phyloP scores from a whole-genome alignment of 2,113 vertebrate genomes.

The Dasyprocta punctata region DNA sequence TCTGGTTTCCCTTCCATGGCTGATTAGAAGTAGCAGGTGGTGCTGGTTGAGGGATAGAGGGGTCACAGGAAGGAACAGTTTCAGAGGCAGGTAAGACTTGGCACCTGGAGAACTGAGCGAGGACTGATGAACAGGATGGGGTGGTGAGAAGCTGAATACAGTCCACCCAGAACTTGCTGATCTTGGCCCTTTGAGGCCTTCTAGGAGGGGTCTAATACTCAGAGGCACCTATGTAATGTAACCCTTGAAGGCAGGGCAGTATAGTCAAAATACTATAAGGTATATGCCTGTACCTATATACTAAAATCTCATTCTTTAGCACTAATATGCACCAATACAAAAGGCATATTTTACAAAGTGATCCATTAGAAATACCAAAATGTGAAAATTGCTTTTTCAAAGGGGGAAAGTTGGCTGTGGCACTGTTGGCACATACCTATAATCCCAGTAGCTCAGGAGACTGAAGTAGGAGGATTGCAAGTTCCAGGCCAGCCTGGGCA shows the following conservation, averaged over 20 bases:
- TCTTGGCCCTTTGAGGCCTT: background rate
- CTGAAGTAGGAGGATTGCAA: background rate
- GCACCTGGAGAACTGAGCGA: background rate
- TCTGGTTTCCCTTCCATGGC: background rate
- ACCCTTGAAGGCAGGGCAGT: background rate
- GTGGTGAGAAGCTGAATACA: background rate
- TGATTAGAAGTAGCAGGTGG: conserved; percentile 20
- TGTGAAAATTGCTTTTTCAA: background rate
- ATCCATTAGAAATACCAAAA: background rate
- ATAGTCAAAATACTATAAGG: background rate
- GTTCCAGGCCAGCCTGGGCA: background rate
- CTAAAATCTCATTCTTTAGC: background rate
- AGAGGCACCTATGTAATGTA: background rate
- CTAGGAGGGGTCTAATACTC: background rate
- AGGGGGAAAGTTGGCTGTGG: background rate
- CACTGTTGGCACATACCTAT: background rate
- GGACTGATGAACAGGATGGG: background rate
- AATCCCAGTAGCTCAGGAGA: background rate
- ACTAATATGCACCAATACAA: background rate
- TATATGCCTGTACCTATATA: background rate
- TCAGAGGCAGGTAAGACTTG: background rate
- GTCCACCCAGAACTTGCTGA: background rate
- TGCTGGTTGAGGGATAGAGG: background rate
- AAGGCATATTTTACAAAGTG: conserved; percentile 27
- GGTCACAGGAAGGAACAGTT: background rate